These are phyloP conservation scores for Drosophila dunni DNA, from an alignment of 1,140 invertebrate genomes.

Conservation along the genomic window DNA sequence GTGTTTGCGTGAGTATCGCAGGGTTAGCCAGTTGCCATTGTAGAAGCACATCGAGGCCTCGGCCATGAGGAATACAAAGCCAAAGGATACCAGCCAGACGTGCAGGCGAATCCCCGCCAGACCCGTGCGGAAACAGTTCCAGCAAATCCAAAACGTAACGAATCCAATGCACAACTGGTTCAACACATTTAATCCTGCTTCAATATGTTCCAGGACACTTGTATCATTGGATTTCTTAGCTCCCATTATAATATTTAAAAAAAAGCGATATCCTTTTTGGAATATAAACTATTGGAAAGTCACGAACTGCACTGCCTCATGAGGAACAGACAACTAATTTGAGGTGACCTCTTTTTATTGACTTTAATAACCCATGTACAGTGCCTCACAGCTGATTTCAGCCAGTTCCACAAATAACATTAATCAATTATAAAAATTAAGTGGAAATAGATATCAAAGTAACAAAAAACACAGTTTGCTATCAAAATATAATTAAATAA, in stretches of 20 bases:
- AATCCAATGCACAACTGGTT: slow-evolving; percentile 81
- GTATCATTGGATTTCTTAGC: slow-evolving; percentile 29
- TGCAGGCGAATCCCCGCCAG: slow-evolving; percentile 65
- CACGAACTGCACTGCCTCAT: slow-evolving; percentile 2
- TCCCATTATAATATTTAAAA: slow-evolving; percentile 17
- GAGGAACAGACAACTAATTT: slow-evolving; percentile 30
- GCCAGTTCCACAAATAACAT: too few species aligned
- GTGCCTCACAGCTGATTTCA: too few species aligned
- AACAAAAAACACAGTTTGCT: too few species aligned
- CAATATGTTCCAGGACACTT: slow-evolving; percentile 55
- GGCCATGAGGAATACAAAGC: slow-evolving; percentile 74
- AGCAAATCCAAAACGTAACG: slow-evolving; percentile 77
- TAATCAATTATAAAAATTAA: too few species aligned
- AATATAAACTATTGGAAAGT: slow-evolving; percentile 4
- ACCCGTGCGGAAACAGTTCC: slow-evolving; percentile 66
- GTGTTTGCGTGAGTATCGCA: slow-evolving; percentile 54
- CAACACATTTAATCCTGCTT: slow-evolving; percentile 61
- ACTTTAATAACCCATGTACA: slow-evolving; percentile 12
- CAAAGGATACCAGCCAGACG: slow-evolving; percentile 73
- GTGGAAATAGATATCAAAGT: too few species aligned
- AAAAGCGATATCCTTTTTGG: slow-evolving; percentile 10
- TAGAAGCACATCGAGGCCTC: slow-evolving; percentile 76
- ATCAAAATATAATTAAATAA: too few species aligned
- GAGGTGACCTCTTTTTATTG: slow-evolving; percentile 18
- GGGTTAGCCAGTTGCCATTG: slow-evolving; percentile 63